Base-by-base conservation (phyloP, 2,113 vertebrate genomes). In the Calyptommatus sinebrachiatus region DNA sequence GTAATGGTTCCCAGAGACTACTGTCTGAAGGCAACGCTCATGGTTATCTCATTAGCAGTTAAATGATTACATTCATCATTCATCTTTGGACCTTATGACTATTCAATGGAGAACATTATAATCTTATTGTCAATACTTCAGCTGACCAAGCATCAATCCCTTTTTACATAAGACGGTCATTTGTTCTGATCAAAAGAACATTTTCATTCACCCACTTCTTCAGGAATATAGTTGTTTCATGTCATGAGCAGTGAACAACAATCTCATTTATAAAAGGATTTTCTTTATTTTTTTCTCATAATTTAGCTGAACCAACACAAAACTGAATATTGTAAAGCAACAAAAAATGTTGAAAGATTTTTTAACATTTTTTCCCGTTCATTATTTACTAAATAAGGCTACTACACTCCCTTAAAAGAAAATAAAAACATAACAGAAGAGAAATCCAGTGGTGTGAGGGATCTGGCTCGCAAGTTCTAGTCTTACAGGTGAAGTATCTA, bases 281-380 rank as follows among this genome's bases (percentile, higher is more conserved):
- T 94, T 92, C 93, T 96, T 96, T 96, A 95, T 96, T 96, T 95
- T 95, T 57, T 95, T 96, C 95, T 94, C 91, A 95, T 96, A 96
- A 95, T 94, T 96, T 95, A 96, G 93, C 93, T 93, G 94, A 94
- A 93, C 91, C 92, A 94, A 95, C 95, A 96, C 94, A 95, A 95
- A 95, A 94, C 85, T 76, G 88, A 92, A 94, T 94, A 95, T 86
- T 85, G 90, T 94, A 93, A 95, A 95, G 93, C 94, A 95, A 94
- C 91, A 91, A 86, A 92, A 41, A 94, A 90, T 76, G 89, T 90
- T 87, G 92, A 81, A 84, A 95, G 93, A 93, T 86, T 84, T 93
- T 86, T 41, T 41, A 41, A 41, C 83, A 83, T 83, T 88, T 88
- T 83, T 75, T 5, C 35, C 35, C 35, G 50, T 91, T 85, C 76